These are phyloP conservation scores for Lineus longissimus DNA, from an alignment of 1,140 invertebrate genomes.

Conservation along the genomic window DNA sequence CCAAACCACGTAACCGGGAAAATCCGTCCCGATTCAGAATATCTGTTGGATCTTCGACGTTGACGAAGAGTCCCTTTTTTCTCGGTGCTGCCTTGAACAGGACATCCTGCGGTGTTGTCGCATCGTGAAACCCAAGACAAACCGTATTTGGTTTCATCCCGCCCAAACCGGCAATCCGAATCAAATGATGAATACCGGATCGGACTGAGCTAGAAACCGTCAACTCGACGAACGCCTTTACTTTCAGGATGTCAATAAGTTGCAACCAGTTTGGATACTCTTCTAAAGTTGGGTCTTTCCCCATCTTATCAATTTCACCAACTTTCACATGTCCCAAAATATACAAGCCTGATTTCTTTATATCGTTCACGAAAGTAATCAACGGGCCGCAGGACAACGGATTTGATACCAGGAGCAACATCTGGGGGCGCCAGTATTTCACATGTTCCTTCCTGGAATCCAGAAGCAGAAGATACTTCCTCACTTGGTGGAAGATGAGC, in stretches of 20 bases:
- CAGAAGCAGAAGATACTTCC: slow-evolving; percentile 93
- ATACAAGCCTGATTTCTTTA: slow-evolving; percentile 97
- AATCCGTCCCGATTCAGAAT: slow-evolving; percentile 29
- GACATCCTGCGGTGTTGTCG: slow-evolving; percentile 32
- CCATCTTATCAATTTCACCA: slow-evolving; percentile 39
- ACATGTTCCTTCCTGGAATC: slow-evolving; percentile 96
- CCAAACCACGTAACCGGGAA: slow-evolving; percentile 33
- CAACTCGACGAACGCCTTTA: slow-evolving; percentile 96
- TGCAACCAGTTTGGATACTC: slow-evolving; percentile 79
- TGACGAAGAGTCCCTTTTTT: slow-evolving; percentile 26
- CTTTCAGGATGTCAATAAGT: slow-evolving; percentile 79
- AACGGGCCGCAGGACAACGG: slow-evolving; percentile 85
- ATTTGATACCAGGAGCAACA: slow-evolving; percentile 86
- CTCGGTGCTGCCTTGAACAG: slow-evolving; percentile 22
- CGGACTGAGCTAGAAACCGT: slow-evolving; percentile 80
- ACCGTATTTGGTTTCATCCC: slow-evolving; percentile 99
- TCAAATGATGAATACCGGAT: slow-evolving; percentile 87
- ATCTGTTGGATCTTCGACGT: slow-evolving; percentile 16
- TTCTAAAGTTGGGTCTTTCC: slow-evolving; percentile 50
- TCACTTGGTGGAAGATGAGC: slow-evolving; percentile 95
- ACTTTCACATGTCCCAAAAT: slow-evolving; percentile 87
- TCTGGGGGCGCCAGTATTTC: slow-evolving; percentile 98
- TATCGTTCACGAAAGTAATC: slow-evolving; percentile 96
- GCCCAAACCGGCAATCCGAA: slow-evolving; percentile 87
- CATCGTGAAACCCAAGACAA: slow-evolving; percentile 72